Evolutionary conservation across 1,140 invertebrate species (phyloP), one percentile per base, ranked within the genome.

Genomic region (Calycopis cecrops): DNA sequence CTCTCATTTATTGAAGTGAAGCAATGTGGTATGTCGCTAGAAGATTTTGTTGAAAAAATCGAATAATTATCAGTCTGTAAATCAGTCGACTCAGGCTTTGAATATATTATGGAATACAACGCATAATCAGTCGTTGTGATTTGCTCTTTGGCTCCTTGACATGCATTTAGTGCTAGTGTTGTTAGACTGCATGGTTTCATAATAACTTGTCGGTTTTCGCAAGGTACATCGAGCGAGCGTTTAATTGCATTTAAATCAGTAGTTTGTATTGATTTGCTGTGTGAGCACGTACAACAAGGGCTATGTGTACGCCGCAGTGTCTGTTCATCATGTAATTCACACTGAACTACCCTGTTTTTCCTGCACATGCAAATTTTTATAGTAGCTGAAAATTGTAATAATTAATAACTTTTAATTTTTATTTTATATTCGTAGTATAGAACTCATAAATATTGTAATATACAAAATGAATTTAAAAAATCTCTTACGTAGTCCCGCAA

Each of bases 361-460:
- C 79, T 82, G 56, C 82, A 85, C 49, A 82, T 84, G 69, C 80
- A 85, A n/a, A 84, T 73, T 70, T 82, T 67, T 6, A 82, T 73
- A 3, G 74, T 51, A 35, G 73, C 82, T 83, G 62, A 62, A 70
- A 57, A 56, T 37, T 3, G 6, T 28, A 28, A 28, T 28, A 28
- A 28, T 28, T 28, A 28, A 28, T 28, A 6, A 10, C 3, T 37
- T 35, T 14, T 38, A 11, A 0, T 35, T 2, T n/a, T n/a, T n/a
- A n/a, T n/a, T n/a, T n/a, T n/a, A n/a, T n/a, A n/a, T n/a, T n/a
- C n/a, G n/a, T n/a, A n/a, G n/a, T n/a, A n/a, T n/a, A n/a, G n/a
- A n/a, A 52, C 9, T n/a, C 38, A 59, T 37, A 9, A 10, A 28
- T 18, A 38, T 10, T 16, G 11, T 1, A 35, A 42, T 21, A 57